Base-by-base conservation (phyloP, 2,888 invertebrate species). In the Trichopoda pennipes region DNA sequence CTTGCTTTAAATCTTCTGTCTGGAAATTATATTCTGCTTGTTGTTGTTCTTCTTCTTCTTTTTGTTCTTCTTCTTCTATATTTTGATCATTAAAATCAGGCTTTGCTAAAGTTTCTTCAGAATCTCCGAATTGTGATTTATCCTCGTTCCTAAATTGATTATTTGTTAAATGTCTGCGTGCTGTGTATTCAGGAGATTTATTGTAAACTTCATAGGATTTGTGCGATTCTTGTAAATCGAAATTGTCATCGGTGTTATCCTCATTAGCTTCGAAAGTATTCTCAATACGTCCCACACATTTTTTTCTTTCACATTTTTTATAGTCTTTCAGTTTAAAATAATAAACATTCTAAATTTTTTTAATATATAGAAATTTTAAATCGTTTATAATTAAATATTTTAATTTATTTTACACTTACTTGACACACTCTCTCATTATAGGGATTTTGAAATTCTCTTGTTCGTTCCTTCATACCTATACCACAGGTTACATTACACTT, bases 401-500 rank as follows among this genome's bases (percentile, higher is more conserved):
- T 44, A 12, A 14, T 47, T 61, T 19, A 9, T 7, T 12, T 17
- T 1, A 23, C 55, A 63, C 91, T 92, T 23, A 91, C 86, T 87
- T 92, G 92, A 85, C 94, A 95, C 28, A 92, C 92, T 83, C 93
- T 93, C 82, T 92, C 92, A 0, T 93, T 94, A 49, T 92, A 92
- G 72, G 92, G 91, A 77, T 88, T 92, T 32, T 93, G 88, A 90
- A 94, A 95, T 86, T 93, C 92, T 0, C 96, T 92, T 49, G 93
- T 93, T 75, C 96, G 93, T 0, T 94, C 93, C 77, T 95, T 94
- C 47, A 92, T 92, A 0, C 96, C 95, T 75, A 92, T 92, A 1
- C 95, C 95, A 87, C 95, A 95, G 0, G 93, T 93, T 42, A 93
- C 94, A 32, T 94, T 95, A 89, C 97, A 97, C 35, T 94, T 92